phyloP scores from a whole-genome alignment of 2,888 invertebrate genomes.

The Agonopterix arenella region DNA sequence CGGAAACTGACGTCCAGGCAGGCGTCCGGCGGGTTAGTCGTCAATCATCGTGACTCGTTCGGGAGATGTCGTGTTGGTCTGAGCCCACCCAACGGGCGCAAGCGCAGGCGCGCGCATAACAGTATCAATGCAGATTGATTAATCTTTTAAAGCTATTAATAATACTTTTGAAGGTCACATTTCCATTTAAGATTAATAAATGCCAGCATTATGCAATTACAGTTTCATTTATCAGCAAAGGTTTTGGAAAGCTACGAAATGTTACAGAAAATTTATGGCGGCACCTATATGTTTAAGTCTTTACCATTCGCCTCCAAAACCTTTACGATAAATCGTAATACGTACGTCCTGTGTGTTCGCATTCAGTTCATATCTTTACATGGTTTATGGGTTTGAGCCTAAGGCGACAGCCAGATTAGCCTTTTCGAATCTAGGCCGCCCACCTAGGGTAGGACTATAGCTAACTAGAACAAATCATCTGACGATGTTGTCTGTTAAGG shows the following conservation, averaged over 20 bases:
- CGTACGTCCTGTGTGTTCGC: conserved; percentile 5
- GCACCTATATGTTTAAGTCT: too few species aligned
- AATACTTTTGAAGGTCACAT: too few species aligned
- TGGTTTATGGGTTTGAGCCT: conserved; percentile 1
- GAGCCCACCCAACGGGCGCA: conserved; percentile 45
- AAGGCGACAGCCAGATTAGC: conserved; percentile 9
- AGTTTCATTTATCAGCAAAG: too few species aligned
- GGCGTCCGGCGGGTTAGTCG: conserved; percentile 39
- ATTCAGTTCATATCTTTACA: neutral
- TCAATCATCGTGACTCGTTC: conserved; percentile 53
- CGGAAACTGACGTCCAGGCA: conserved; percentile 17
- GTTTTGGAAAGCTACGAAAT: too few species aligned
- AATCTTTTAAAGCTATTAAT: neutral
- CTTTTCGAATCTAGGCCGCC: conserved; percentile 9
- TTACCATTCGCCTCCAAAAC: too few species aligned
- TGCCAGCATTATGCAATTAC: too few species aligned
- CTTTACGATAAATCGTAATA: too few species aligned
- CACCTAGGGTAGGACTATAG: conserved; percentile 2
- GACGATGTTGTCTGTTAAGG: too few species aligned
- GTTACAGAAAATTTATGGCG: too few species aligned
- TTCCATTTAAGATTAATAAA: too few species aligned
- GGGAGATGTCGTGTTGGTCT: conserved; percentile 37
- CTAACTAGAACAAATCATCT: too few species aligned
- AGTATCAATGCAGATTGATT: conserved; percentile 24
- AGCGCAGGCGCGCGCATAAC: conserved; percentile 25